Evolutionary conservation across 2,888 invertebrate species (phyloP), one percentile per base, ranked within the genome.

Genomic region (Xestoiulus laeticollis): DNA sequence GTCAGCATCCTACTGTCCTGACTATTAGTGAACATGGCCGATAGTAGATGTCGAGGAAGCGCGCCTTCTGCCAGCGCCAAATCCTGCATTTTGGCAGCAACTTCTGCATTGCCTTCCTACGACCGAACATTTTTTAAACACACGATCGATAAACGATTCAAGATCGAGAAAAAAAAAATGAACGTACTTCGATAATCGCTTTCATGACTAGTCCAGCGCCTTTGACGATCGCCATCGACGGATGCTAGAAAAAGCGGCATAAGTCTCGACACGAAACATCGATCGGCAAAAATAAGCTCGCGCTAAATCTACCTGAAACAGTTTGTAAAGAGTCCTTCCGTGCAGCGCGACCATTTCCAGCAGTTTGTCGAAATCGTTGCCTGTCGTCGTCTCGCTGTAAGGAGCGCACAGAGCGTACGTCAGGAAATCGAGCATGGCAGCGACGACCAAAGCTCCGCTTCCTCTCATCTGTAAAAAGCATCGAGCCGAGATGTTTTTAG

Each of bases 381-480:
- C 98, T 91, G 99, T 98, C 0, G 99, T 99, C 5, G 99, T 99
- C 93, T 99, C 99, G 91, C 98, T 98, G 93, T 99, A 99, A 5
- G 99, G 99, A 89, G 99, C 98, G 93, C 99, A 99, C 82, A 99
- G 94, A 4, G 98, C 96, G 93, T 99, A 99, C 68, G 99, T 99
- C 89, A 99, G 93, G 91, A 99, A 97, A 93, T 99, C 99, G 91
- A 99, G 93, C 98, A 99, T 98, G 89, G 98, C 97, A 44, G 98
- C 96, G 89, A 99, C 96, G 19, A 99, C 97, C 86, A 99, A 93
- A 85, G 99, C 99, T 4, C 99, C 99, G 87, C 98, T 98, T 87
- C 97, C 97, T 89, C 96, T 96, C 88, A 94, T 95, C 98, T 98
- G n/a, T 4, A 88, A 86, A 88, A 53, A 44, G 78, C 10, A 22